Evolutionary conservation across 1,140 invertebrate genomes (phyloP), one percentile per base, ranked within the genome.

Genomic region (Oppia nitens): DNA sequence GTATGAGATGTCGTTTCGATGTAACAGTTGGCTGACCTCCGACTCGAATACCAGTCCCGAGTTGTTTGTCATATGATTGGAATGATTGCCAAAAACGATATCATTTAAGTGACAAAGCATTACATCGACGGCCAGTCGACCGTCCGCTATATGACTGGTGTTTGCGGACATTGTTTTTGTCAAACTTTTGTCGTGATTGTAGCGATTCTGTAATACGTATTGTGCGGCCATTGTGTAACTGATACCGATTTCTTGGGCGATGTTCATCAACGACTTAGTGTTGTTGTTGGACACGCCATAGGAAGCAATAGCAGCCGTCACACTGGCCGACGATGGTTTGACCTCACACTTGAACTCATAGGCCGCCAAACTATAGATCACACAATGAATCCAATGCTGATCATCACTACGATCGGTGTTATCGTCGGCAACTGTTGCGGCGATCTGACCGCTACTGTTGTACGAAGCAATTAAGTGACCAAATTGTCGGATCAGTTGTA

Each of bases 21-120:
- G 20, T 20, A 60, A 25, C 54, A 20, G 24, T 28, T 27, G 17
- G 9, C 40, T 27, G 25, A 60, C 23, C 32, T 49, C 52, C 12
- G 23, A 2, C 45, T 60, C 59, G 27, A 55, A 60, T 6, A 51
- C 3, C 14, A 55, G 2, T 9, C 59, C 59, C 21, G 20, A n/a
- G 32, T 54, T 55, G n/a, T 56, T 25, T n/a, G 40, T 32, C 2
- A 55, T 11, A 40, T 60, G 52, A 57, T 52, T 57, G 17, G 20
- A 4, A 20, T 50, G 27, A 24, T 53, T 11, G 11, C 59, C 59
- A 29, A 47, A 27, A 55, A 60, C 48, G 1, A 52, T 12, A 45
- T 60, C 59, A 40, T 28, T 17, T 21, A 27, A 40, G 47, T 60
- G 28, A 17, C 28, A 17, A 9, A 47, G n/a, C 59, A 60, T 60